Conservation (phyloP, 2,113 vertebrate species). For the Pandion haliaetus region DNA sequence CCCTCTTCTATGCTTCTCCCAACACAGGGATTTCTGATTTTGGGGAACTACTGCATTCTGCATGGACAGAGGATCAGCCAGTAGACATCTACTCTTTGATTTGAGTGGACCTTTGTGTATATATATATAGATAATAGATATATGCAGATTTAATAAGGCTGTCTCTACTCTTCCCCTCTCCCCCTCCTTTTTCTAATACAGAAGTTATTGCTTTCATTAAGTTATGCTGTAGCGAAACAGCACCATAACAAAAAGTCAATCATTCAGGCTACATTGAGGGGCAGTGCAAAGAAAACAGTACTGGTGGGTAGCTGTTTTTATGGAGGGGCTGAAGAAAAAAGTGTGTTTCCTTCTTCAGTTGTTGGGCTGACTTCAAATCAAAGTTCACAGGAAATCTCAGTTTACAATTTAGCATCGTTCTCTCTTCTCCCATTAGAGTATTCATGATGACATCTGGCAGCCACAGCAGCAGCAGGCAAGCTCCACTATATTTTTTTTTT, state of each 20-base stretch:
- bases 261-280: background rate
- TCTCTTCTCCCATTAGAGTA: background rate
- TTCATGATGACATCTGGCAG: background rate
- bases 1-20: background rate
- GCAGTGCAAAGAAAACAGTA: background rate
- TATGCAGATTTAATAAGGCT: background rate
- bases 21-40: background rate
- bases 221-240: background rate
- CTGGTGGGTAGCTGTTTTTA: background rate
- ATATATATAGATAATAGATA: too few species aligned
- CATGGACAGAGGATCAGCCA: background rate
- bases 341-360: background rate
- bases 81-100: background rate
- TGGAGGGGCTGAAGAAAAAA: background rate
- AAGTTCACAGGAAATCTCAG: background rate
- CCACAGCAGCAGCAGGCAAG: background rate
- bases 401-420: background rate
- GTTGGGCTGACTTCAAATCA: background rate
- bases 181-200: background rate
- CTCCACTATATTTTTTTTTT: background rate
- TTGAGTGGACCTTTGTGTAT: background rate
- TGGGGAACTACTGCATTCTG: background rate
- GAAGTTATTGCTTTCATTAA: background rate
- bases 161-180: background rate
- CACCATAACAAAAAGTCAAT: background rate